Evolutionary conservation across 2,888 invertebrate species (phyloP).

Genomic region (Diplolepis rosae): DNA sequence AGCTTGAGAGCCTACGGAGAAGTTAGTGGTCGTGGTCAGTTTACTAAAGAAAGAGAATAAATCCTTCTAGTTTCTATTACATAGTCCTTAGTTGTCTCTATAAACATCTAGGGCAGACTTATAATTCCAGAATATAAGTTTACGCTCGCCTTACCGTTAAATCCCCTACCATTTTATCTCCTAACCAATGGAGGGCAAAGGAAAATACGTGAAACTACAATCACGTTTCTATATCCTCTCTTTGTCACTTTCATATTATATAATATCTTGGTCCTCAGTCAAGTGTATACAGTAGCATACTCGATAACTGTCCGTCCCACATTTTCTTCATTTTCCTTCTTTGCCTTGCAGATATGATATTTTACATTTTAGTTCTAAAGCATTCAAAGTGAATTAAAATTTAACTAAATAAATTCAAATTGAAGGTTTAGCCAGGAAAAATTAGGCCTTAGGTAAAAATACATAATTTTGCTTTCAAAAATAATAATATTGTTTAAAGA

Average conservation of each 20-base stretch:
- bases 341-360: not conserved
- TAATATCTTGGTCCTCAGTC: no score
- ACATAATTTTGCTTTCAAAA: no score
- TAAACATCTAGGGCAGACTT: not conserved
- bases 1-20: no score
- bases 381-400: no score
- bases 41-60: not conserved
- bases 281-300: no score
- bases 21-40: not conserved
- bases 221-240: constrained; percentile 39
- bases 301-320: constrained; percentile 25
- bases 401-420: no score
- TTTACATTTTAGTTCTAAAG: constrained; percentile 44
- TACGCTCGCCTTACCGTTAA: constrained; percentile 67
- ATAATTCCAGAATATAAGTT: no score
- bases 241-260: constrained; percentile 33
- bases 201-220: constrained; percentile 59
- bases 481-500: no score
- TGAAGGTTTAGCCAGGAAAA: no score
- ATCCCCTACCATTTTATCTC: constrained; percentile 56
- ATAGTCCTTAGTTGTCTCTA: no score
- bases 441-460: no score
- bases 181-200: constrained; percentile 48
- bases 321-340: constrained; percentile 4
- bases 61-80: no score